Base-by-base conservation (phyloP, 2,113 vertebrate genomes). In the Corydoras maculifer region DNA sequence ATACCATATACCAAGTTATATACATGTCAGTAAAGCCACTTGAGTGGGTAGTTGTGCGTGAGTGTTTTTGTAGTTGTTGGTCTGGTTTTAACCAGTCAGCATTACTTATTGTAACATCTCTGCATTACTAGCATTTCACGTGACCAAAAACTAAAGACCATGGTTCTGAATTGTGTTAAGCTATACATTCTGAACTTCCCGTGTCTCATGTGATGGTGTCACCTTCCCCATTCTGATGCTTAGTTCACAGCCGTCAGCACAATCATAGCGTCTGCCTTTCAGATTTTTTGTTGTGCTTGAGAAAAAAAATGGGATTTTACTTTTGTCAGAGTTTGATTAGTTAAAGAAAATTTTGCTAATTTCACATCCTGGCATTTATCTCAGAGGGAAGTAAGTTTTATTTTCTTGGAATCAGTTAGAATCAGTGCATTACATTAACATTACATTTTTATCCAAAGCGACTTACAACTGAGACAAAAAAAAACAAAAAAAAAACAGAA, bases 211-310 rank as follows among this genome's bases (percentile, higher is more conserved):
- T 68, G 15, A 64, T 61, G 50, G 9, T 29, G 61, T n/a, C 11
- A 53, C 65, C 30, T 32, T 35, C 65, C 55, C 12, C 60, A 58
- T 75, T 75, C 68, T 54, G 55, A 15, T 13, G 50, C n/a, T 43
- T 53, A 31, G 29, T 68, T 69, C n/a, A 64, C 65, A 58, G 64
- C 43, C 62, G 3, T 64, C 15, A 59, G 53, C 68, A 71, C 30
- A 25, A 29, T 49, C 13, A 65, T 32, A 65, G 18, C 29, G 32
- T 62, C 13, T 29, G 25, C 61, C 1, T 18, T 49, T 48, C 13
- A 54, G 29, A 25, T 14, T 70, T 68, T 58, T 64, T 13, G 32
- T 7, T 11, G 61, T 55, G 54, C 32, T 14, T 62, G 12, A 49
- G 66, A 62, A 50, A 30, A 63, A 71, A 61, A 50, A 58, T 51